These are phyloP conservation scores for Syndactyla subalaris DNA, from an alignment of 2,797 vertebrate species.

Conservation along the genomic window DNA sequence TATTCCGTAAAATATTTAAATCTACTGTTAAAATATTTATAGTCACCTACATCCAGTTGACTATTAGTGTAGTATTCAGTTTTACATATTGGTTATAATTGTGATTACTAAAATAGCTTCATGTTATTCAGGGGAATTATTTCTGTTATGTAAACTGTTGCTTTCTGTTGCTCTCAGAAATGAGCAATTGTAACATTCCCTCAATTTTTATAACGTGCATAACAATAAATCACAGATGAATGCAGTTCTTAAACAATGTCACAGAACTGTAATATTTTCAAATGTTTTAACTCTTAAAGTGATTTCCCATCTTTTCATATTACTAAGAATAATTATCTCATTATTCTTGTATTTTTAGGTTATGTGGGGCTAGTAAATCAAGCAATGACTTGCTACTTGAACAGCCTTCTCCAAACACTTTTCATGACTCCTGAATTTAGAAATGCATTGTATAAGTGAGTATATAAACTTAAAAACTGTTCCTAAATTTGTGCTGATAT, in stretches of 20 bases:
- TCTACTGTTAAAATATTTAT: neutral
- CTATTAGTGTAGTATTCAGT: neutral
- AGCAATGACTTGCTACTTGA: conserved; percentile 99
- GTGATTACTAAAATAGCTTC: neutral
- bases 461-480: neutral
- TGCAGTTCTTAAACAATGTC: neutral
- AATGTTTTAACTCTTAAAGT: neutral
- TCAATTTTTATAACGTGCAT: neutral
- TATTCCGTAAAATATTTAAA: neutral
- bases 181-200: neutral
- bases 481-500: neutral
- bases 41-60: neutral
- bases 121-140: neutral
- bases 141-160: neutral
- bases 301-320: neutral
- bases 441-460: conserved; percentile 99
- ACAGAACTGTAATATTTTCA: neutral
- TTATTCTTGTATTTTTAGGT: conserved; percentile 79
- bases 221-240: neutral
- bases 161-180: neutral
- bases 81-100: neutral
- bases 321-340: neutral
- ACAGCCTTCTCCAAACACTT: conserved; percentile 97
- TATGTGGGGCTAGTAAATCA: conserved; percentile 99
- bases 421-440: conserved; percentile 99